phyloP scores from a whole-genome alignment of 2,113 vertebrate genomes.

The Elephas maximus region DNA sequence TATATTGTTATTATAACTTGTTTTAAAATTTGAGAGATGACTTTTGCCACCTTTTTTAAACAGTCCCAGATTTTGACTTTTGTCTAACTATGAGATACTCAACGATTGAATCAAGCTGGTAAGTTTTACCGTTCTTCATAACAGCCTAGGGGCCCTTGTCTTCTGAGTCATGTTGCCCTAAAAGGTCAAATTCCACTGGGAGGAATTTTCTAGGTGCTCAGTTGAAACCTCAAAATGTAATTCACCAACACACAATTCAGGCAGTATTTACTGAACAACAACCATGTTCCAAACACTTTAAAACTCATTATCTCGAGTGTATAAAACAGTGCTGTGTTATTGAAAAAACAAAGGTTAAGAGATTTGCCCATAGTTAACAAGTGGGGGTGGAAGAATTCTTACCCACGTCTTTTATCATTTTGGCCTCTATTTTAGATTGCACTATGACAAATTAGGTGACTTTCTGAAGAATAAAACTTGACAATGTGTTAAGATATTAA shows the following conservation, averaged over 20 bases:
- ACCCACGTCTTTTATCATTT: constrained; percentile 1
- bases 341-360: background rate
- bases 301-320: background rate
- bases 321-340: background rate
- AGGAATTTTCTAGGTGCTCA: background rate
- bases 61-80: background rate
- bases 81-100: background rate
- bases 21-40: constrained; percentile 2
- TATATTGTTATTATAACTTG: background rate
- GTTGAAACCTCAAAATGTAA: background rate
- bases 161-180: background rate
- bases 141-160: background rate
- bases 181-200: background rate
- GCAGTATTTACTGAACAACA: background rate
- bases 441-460: background rate
- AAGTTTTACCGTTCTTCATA: background rate
- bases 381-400: background rate
- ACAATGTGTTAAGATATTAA: background rate
- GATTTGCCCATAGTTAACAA: background rate
- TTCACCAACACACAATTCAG: background rate
- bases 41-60: background rate
- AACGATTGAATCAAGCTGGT: background rate
- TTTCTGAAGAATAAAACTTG: background rate
- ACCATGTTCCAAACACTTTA: background rate
- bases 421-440: background rate